Evolutionary conservation across 2,113 vertebrate genomes (phyloP).

Genomic region (Hippocampus zosterae): DNA sequence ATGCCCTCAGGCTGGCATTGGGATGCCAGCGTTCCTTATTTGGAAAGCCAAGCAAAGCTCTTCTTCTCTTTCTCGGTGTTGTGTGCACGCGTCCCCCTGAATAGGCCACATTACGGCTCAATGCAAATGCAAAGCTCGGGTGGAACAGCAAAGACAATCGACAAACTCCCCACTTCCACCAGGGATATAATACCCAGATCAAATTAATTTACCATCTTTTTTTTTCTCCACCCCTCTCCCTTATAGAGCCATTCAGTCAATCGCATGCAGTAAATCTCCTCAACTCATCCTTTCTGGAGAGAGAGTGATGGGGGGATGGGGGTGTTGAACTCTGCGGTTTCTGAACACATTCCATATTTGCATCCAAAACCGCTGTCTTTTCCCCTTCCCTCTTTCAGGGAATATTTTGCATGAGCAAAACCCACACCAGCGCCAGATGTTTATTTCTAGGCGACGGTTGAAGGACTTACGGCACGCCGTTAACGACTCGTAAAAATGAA

Average conservation of each 20-base stretch:
- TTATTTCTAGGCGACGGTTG: slow-evolving; percentile 75
- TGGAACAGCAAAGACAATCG: slow-evolving; percentile 74
- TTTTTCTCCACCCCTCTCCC: slow-evolving; percentile 36
- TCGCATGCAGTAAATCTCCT: slow-evolving; percentile 69
- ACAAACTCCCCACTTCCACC: slow-evolving; percentile 60
- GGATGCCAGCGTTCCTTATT: slow-evolving; percentile 67
- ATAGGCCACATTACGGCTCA: slow-evolving; percentile 67
- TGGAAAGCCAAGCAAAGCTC: slow-evolving; percentile 66
- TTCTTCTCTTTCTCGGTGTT: slow-evolving; percentile 19
- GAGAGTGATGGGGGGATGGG: neutral
- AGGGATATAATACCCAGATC: slow-evolving; percentile 77
- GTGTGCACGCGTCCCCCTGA: slow-evolving; percentile 41
- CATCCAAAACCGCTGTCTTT: slow-evolving; percentile 68
- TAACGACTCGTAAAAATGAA: slow-evolving; percentile 48
- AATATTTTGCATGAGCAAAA: slow-evolving; percentile 72
- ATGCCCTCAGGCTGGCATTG: slow-evolving; percentile 49
- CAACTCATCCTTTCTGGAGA: slow-evolving; percentile 39
- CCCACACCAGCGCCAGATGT: slow-evolving; percentile 61
- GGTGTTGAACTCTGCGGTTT: slow-evolving; percentile 56
- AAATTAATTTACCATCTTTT: slow-evolving; percentile 69
- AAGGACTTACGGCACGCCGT: slow-evolving; percentile 64
- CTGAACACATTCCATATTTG: slow-evolving; percentile 70
- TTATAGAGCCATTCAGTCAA: slow-evolving; percentile 63
- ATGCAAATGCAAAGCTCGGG: slow-evolving; percentile 69
- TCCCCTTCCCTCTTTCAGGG: slow-evolving; percentile 44